Evolutionary conservation across 2,113 vertebrate species (phyloP), one percentile per base, ranked within the genome.

Genomic region (Pachyramphus minor): DNA sequence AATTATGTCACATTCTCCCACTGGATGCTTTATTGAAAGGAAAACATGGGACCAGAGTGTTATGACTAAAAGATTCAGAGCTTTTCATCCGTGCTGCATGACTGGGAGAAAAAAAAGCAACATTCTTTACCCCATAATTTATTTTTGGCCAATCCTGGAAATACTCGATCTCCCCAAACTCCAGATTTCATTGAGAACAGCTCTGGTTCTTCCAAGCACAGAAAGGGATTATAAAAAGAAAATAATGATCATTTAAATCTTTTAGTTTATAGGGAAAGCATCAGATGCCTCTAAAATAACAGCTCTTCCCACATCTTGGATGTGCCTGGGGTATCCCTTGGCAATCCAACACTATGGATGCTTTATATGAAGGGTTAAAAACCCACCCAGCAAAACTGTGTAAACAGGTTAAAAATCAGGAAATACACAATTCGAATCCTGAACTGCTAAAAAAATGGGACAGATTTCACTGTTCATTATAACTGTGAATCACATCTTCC

Each of bases 131-230:
- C 88, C 91, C 73, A 77, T 93, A 74, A 93, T 95, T 88, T 85
- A 95, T 95, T 96, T 96, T 93, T 96, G 95, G 95, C 89, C 93
- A 96, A 88, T 96, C 94, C 84, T 93, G 87, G 78, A 87, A 95
- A 94, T 74, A 95, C 47, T 66, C 73, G 47, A 90, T 92, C 95
- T 91, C 69, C 76, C 89, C 2, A 3, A 92, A 94, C 91, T 92
- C 84, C 69, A 81, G 67, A 95, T 97, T 93, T 93, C 83, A 92
- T 68, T 71, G 84, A 66, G 37, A 95, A 91, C 78, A 91, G 74
- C 42, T 79, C 20, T 76, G 68, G 59, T 81, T 96, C 96, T 97
- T 95, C 85, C 76, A 93, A 95, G 86, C 90, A 86, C 83, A 95
- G 88, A 80, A 67, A 95, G 49, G 83, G 83, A 95, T 91, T 88